Evolutionary conservation across 35 echinoderm and acorn worm genomes (phyloP), one percentile per base, ranked within the genome.

Genomic region (Eucidaris tribuloides): DNA sequence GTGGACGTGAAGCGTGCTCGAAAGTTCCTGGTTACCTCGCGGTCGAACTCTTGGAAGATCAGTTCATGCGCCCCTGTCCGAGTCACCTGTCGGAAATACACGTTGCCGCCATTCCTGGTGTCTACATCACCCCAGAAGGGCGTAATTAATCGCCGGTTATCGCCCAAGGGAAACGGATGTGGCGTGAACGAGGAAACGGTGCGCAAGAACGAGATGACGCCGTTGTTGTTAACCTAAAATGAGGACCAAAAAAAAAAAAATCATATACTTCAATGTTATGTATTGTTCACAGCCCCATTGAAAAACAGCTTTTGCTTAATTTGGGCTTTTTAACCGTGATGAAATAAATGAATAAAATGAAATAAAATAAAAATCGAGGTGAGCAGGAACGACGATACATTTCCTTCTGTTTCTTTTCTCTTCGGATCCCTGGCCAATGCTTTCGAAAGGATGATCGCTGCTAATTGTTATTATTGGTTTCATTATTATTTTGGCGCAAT

Each of bases 41-140:
- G 30, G 6, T 44, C 19, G 39, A 94, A 79, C 64, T 89, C 87
- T 17, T 64, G 32, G 0, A 79, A 70, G 44, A 77, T 64, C 7
- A 37, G 41, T 14, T 54, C 28, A 7, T 89, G 76, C 14, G 36
- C 76, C 0, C 34, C 18, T 3, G 39, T 70, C 30, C 62, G 77
- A n/a, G 68, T 84, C 3, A 76, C 46, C 65, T 94, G 62, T 3
- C 91, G 80, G 42, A 71, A 94, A 50, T 44, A 94, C 0, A 94
- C 71, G 7, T n/a, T 20, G 28, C 83, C 83, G 0, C 38, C 81
- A 14, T 35, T 19, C 22, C 19, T 45, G 4, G 46, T 49, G 30
- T 85, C 27, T 19, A 72, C 62, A 50, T 85, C 65, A 76, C 19
- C 41, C 83, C 83, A 85, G 31, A 33, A 85, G 3, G 65, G 64